phyloP scores from a whole-genome alignment of 2,113 vertebrate species.

The Gambusia affinis region DNA sequence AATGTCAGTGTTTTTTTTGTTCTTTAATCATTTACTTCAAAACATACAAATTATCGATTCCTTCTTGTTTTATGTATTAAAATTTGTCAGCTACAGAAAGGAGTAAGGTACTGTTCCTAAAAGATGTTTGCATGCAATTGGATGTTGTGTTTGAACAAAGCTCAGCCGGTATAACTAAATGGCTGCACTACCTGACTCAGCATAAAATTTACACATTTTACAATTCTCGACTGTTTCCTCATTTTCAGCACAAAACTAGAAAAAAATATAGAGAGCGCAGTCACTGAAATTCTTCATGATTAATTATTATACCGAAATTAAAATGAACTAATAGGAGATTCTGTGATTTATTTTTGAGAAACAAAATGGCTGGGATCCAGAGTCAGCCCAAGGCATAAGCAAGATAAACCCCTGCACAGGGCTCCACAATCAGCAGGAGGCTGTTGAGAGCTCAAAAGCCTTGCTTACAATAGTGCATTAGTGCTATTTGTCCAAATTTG shows the following conservation, averaged over 20 bases:
- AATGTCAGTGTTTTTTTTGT: conserved; percentile 82
- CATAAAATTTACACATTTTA: conserved; percentile 79
- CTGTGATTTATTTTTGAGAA: not conserved
- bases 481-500: no score
- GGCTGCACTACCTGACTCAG: conserved; percentile 83
- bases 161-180: conserved; percentile 83
- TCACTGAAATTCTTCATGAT: conserved; percentile 46
- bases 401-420: not conserved
- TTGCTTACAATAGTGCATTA: no score
- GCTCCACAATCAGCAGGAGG: not conserved
- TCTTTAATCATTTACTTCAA: conserved; percentile 86
- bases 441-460: no score
- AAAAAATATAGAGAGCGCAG: conserved; percentile 24
- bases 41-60: conserved; percentile 87
- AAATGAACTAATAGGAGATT: not conserved
- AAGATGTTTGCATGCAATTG: conserved; percentile 43
- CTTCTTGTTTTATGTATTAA: conserved; percentile 79
- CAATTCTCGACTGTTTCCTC: conserved; percentile 60
- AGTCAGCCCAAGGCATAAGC: not conserved
- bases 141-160: conserved; percentile 87
- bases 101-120: conserved; percentile 86
- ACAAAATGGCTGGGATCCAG: not conserved
- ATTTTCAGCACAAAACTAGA: conserved; percentile 60
- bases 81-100: conserved; percentile 74
- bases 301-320: conserved; percentile 7